Evolutionary conservation across 2,888 invertebrate species (phyloP), one percentile per base, ranked within the genome.

Genomic region (Zygaena filipendulae): DNA sequence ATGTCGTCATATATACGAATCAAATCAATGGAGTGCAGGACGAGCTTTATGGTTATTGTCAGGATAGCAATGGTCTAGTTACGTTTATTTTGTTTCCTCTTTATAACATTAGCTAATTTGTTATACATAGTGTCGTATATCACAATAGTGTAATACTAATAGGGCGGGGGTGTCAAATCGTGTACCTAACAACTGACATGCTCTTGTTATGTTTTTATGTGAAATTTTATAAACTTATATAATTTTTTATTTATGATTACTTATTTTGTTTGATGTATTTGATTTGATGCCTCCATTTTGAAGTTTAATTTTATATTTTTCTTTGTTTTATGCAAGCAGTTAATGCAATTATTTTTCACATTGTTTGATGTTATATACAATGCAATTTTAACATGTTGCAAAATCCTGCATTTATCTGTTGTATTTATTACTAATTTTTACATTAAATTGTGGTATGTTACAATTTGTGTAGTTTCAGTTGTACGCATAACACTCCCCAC

Each of bases 381-480:
- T 79, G 81, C 81, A 80, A 77, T 74, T 71, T 71, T 75, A 69
- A 71, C 77, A 75, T 70, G 69, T 77, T 82, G 82, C 82, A 82
- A 82, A 81, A 75, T 81, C 82, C 81, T 83, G 84, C 84, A 84
- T 84, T 84, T 84, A 84, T 82, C 80, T 81, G 80, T 81, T 82
- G 81, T 81, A 83, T 82, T 84, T 84, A 80, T 84, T 84, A 84
- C 84, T 84, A 84, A 84, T 85, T 84, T 84, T 85, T 84, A 84
- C 83, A 84, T 85, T 85, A 84, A 82, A 84, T 84, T 84, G 84
- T 84, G 84, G 84, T 84, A 84, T 84, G 84, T 84, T 85, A 84
- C 82, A 75, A 74, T 64, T 54, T 59, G 62, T 77, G 79, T 77
- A 75, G 79, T 79, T 79, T 79, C 77, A 75, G 75, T 79, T 60